A percentile compares a stretch with the other conserved stretches of the same genome.
Conservation (phyloP, 2,797 vertebrate species). For the Fistularia commersonii region DNA sequence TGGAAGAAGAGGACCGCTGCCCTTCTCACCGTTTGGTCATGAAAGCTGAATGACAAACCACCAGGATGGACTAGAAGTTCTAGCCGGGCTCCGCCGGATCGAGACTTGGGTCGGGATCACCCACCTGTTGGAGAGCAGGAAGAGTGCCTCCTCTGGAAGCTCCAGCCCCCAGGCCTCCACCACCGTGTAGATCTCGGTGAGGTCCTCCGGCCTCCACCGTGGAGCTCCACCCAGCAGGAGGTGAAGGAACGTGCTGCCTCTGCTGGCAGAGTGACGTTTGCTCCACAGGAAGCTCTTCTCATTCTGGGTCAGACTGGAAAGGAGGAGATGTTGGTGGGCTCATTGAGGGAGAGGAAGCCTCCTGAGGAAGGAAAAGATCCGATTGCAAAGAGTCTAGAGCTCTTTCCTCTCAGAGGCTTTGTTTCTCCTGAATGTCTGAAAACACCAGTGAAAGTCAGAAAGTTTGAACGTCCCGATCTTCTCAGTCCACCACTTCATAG, state of each 20-base stretch:
- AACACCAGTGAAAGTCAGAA: too few species aligned
- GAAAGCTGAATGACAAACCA: conserved; percentile 72
- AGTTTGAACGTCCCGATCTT: too few species aligned
- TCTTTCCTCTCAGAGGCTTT: too few species aligned
- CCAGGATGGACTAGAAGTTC: neutral
- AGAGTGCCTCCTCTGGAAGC: conserved; percentile 76
- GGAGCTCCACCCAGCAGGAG: conserved; percentile 80
- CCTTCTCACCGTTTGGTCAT: conserved; percentile 80
- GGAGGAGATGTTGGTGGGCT: conserved; percentile 5
- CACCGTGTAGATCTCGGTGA: conserved; percentile 76
- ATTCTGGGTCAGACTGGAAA: conserved; percentile 76
- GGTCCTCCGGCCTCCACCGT: conserved; percentile 68
- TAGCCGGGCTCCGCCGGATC: neutral
- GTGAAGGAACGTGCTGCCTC: conserved; percentile 76
- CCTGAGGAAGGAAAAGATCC: neutral
- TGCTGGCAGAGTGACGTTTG: conserved; percentile 70
- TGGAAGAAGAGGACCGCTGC: conserved; percentile 78
- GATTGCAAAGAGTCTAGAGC: too few species aligned
- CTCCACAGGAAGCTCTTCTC: conserved; percentile 84
- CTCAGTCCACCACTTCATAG: too few species aligned
- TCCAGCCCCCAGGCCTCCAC: conserved; percentile 76
- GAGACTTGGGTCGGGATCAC: neutral
- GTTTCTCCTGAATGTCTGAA: too few species aligned
- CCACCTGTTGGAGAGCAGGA: conserved; percentile 74
- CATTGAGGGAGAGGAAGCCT: neutral